These are phyloP conservation scores for Microctenopoma stevenorrisi DNA, from an alignment of 2,797 vertebrate species.

Conservation along the genomic window DNA sequence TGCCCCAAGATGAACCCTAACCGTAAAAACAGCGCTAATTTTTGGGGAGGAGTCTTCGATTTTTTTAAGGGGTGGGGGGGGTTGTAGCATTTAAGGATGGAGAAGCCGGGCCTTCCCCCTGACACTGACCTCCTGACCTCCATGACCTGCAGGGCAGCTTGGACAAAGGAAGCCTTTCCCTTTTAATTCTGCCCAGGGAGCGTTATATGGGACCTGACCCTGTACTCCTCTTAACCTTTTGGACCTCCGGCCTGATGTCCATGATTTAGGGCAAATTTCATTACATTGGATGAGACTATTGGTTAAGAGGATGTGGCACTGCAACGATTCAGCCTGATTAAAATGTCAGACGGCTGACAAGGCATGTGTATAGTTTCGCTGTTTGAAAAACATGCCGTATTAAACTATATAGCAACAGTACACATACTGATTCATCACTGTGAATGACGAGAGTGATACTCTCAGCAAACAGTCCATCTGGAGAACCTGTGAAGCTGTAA, in stretches of 20 bases:
- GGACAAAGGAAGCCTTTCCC: constrained; percentile 86
- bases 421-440: constrained; percentile 35
- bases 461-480: constrained; percentile 37
- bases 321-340: constrained; percentile 80
- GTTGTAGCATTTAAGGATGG: constrained; percentile 63
- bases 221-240: constrained; percentile 83
- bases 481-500: constrained; percentile 58
- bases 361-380: constrained; percentile 7
- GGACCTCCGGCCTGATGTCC: constrained; percentile 80
- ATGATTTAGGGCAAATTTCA: constrained; percentile 86
- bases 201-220: constrained; percentile 82
- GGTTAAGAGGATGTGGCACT: constrained; percentile 72
- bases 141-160: constrained; percentile 78
- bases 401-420: constrained; percentile 7
- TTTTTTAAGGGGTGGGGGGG: constrained; percentile 47
- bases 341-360: constrained; percentile 68
- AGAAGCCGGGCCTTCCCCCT: constrained; percentile 73
- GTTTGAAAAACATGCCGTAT: constrained; percentile 1
- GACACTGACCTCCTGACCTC: constrained; percentile 85
- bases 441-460: constrained; percentile 27
- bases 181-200: constrained; percentile 82
- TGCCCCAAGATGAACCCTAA: constrained; percentile 71
- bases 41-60: constrained; percentile 70
- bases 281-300: constrained; percentile 81
- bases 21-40: constrained; percentile 75